Evolutionary conservation across 2,888 invertebrate species (phyloP).

Genomic region (Drosophila buzzatii): DNA sequence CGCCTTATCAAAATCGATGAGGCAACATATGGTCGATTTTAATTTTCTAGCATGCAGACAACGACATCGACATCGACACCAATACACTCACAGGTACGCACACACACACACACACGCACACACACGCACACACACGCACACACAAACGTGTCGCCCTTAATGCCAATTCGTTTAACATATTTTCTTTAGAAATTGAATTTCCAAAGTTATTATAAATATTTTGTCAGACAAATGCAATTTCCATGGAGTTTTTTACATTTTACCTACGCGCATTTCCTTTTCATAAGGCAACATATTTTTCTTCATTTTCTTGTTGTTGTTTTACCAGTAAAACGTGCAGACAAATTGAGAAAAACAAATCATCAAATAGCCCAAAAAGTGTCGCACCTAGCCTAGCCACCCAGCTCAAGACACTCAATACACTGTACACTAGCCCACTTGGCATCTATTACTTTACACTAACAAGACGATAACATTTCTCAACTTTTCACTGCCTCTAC

Average conservation of each 20-base stretch:
- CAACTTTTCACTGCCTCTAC: slow-evolving; percentile 26
- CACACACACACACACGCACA: slow-evolving; percentile 2
- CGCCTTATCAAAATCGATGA: slow-evolving; percentile 80
- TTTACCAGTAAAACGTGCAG: background rate
- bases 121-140: slow-evolving; percentile 18
- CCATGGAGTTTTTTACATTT: slow-evolving; percentile 62
- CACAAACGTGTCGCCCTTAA: slow-evolving; percentile 19
- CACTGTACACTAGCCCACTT: slow-evolving; percentile 7
- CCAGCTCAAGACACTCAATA: background rate
- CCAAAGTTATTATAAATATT: slow-evolving; percentile 79
- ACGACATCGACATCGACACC: slow-evolving; percentile 46
- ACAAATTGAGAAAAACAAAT: slow-evolving; percentile 27
- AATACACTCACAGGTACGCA: slow-evolving; percentile 3
- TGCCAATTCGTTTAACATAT: slow-evolving; percentile 76
- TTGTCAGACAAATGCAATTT: slow-evolving; percentile 71
- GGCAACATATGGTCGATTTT: slow-evolving; percentile 80
- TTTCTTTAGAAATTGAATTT: slow-evolving; percentile 80
- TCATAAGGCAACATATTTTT: slow-evolving; percentile 2
- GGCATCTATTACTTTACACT: slow-evolving; percentile 73
- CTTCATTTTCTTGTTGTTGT: background rate
- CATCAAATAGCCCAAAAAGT: slow-evolving; percentile 41
- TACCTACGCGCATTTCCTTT: slow-evolving; percentile 47
- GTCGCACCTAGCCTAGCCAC: slow-evolving; percentile 22
- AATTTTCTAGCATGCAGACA: slow-evolving; percentile 64
- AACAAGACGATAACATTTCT: slow-evolving; percentile 67